phyloP scores from a whole-genome alignment of 2,888 invertebrate genomes.

The Eutolmus rufibarbis region DNA sequence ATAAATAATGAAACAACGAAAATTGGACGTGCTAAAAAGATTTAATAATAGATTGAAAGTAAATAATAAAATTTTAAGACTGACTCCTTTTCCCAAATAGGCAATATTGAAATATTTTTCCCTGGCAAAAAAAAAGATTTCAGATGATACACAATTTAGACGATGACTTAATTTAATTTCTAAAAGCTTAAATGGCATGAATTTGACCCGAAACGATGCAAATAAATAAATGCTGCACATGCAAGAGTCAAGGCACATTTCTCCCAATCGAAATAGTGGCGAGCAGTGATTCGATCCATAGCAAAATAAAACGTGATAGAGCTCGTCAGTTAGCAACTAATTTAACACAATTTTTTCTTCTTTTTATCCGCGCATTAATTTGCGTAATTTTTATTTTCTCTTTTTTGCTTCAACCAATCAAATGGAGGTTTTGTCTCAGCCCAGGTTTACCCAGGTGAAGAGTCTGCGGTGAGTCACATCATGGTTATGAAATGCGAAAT shows the following conservation, averaged over 20 bases:
- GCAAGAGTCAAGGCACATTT: too few species aligned
- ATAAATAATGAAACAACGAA: too few species aligned
- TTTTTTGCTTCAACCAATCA: not conserved
- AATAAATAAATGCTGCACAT: not conserved
- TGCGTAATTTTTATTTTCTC: not conserved
- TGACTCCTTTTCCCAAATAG: too few species aligned
- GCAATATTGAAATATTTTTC: not conserved
- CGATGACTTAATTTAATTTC: not conserved
- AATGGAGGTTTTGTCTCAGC: not conserved
- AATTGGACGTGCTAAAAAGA: too few species aligned
- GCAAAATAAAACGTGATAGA: not conserved
- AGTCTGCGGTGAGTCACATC: not conserved
- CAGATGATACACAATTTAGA: not conserved
- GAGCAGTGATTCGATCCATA: not conserved
- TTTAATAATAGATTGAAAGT: too few species aligned
- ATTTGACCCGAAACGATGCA: not conserved
- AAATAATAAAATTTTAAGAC: too few species aligned
- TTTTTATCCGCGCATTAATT: not conserved
- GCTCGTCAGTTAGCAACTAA: not conserved
- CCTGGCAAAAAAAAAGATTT: not conserved
- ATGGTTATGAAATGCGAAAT: not conserved
- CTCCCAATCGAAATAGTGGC: not conserved
- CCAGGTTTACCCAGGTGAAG: not conserved
- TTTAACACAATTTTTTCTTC: not conserved
- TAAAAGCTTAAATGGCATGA: not conserved